phyloP scores from a whole-genome alignment of 2,113 vertebrate species.

The Climacteris rufus region DNA sequence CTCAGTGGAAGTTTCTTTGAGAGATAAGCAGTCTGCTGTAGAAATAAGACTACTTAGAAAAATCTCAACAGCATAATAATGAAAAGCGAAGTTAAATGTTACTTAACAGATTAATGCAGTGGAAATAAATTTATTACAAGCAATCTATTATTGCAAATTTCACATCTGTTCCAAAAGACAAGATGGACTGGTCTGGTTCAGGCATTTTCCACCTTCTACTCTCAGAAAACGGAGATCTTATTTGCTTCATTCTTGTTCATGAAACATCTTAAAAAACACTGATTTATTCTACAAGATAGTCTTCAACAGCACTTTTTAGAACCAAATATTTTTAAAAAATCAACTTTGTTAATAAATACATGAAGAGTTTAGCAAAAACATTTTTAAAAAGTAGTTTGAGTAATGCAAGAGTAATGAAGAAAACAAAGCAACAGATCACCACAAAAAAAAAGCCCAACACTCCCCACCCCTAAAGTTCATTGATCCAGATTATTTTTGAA shows the following conservation, averaged over 20 bases:
- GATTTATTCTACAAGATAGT: background rate
- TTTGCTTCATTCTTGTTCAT: background rate
- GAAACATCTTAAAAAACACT: background rate
- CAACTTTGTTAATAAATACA: background rate
- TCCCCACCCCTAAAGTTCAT: background rate
- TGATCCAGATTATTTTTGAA: background rate
- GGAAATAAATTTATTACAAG: background rate
- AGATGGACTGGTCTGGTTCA: background rate
- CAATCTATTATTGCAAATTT: background rate
- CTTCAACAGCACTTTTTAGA: background rate
- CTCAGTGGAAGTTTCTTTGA: background rate
- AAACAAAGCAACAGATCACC: background rate
- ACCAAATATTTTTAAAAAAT: background rate
- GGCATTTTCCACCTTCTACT: background rate
- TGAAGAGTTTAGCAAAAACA: accelerated
- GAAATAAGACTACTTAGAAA: background rate
- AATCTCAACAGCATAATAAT: background rate
- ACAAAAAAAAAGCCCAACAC: no score
- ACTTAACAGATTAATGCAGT: background rate
- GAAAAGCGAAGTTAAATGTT: background rate
- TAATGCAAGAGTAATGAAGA: background rate
- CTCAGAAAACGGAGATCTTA: background rate
- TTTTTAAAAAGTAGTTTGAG: background rate
- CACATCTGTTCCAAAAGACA: background rate
- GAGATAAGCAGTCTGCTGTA: background rate